Base-by-base conservation (phyloP, 2,888 invertebrate genomes). In the Cheilosia pagana region DNA sequence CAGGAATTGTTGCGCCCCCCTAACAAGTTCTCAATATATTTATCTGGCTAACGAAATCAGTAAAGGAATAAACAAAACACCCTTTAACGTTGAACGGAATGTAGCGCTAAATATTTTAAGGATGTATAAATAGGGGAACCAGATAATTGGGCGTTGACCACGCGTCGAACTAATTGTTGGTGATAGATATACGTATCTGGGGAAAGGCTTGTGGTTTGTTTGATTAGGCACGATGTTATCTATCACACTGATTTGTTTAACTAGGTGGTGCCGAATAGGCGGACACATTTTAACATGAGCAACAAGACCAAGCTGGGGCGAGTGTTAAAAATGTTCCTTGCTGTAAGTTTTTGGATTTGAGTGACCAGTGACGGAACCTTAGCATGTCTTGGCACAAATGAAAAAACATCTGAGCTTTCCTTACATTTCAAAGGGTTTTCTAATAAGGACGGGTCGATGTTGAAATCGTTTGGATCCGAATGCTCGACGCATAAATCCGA, bases 21-120 rank as follows among this genome's bases (percentile, higher is more conserved):
- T 19, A 28, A 25, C 52, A 28, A 35, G 3, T 25, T n/a, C 16
- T 43, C 19, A 5, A 10, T 77, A 10, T 77, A 65, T 76, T 28
- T 28, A 28, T 28, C 28, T 53, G 28, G 1, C 5, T 31, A 16
- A 31, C 16, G 62, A 55, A 57, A 83, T 83, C 78, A 59, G 50
- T 68, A 16, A 45, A 60, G 62, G 55, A 70, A 78, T 78, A 83
- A 78, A 83, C 78, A 78, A 83, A 83, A 68, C 82, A 78, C 78
- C 78, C 59, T 78, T 78, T 83, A 41, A 67, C 45, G 45, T 48
- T 71, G 50, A 57, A 10, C 5, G 25, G 8, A 71, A 19, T 70
- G 12, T 48, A 39, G 21, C 19, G 19, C 43, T 63, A 60, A 76
- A 62, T 70, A 52, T 55, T 72, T 45, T 65, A 35, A 35, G 43